A percentile compares a stretch with the other conserved stretches of the same genome.
Evolutionary conservation across 2,113 vertebrate species (phyloP).

Genomic region (Melanocharis versteri): DNA sequence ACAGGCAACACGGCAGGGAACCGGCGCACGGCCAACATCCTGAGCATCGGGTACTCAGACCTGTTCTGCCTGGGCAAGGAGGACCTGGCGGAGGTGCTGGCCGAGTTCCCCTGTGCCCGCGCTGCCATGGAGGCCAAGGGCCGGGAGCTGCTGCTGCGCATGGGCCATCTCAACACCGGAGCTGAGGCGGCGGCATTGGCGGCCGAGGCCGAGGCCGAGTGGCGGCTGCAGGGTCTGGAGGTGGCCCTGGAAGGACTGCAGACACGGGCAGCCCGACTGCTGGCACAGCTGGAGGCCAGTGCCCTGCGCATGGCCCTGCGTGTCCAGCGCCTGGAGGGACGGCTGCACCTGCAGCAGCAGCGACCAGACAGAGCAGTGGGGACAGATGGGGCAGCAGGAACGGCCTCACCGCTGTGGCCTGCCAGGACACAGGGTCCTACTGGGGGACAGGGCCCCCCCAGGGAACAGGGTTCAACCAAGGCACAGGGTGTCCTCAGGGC

Average conservation of each 20-base stretch:
- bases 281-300: constrained; percentile 85
- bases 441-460: accelerated
- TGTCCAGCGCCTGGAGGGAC: neutral
- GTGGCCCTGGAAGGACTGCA: constrained; percentile 77
- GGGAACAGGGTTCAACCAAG: accelerated
- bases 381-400: neutral
- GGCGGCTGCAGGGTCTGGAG: constrained; percentile 69
- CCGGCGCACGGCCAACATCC: constrained; percentile 90
- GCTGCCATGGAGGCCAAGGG: constrained; percentile 86
- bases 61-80: constrained; percentile 92
- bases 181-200: constrained; percentile 38
- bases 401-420: accelerated
- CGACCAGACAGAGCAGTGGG: accelerated
- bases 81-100: constrained; percentile 82
- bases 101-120: constrained; percentile 85
- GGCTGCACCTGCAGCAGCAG: neutral
- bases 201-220: constrained; percentile 66
- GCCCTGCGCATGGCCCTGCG: constrained; percentile 69
- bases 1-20: constrained; percentile 89
- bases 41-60: constrained; percentile 90
- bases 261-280: constrained; percentile 83
- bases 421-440: neutral
- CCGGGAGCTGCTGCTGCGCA: constrained; percentile 85
- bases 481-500: neutral
- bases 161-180: constrained; percentile 80